Evolutionary conservation across 2,888 invertebrate genomes (phyloP), one percentile per base, ranked within the genome.

Genomic region (Phaonia tiefii): DNA sequence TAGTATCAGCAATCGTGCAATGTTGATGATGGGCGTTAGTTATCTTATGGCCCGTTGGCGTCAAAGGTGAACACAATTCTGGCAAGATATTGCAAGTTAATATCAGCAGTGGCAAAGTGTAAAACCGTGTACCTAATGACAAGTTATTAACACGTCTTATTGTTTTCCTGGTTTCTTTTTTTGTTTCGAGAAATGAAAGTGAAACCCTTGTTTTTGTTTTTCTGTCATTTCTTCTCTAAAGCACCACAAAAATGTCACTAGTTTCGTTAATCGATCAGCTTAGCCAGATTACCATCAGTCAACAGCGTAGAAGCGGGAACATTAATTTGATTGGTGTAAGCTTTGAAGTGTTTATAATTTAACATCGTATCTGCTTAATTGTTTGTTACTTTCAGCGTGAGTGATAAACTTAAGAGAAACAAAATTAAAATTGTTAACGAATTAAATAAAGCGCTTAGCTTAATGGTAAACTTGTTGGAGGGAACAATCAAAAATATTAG

Each of bases 141-240:
- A n/a, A n/a, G n/a, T n/a, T n/a, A n/a, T n/a, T n/a, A n/a, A n/a
- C n/a, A n/a, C n/a, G n/a, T n/a, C n/a, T n/a, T n/a, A 65, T 44
- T 54, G 22, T 66, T 74, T 72, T 58, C 13, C 20, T 15, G 1
- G 8, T 11, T 26, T 42, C n/a, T n/a, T 17, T 3, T 17, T 67
- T 22, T 58, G 13, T 58, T 17, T 17, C 26, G n/a, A 54, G 11
- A 66, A 65, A 73, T 74, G 56, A 74, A 74, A 74, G 56, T 56
- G 56, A 74, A 25, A 37, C 58, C 20, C 2, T 66, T 66, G n/a
- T n/a, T n/a, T n/a, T n/a, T n/a, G n/a, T n/a, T n/a, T n/a, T n/a
- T n/a, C n/a, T n/a, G 63, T 8, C 1, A 58, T 11, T 56, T 58
- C 46, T 17, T 15, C 42, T 4, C 42, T 42, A 70, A 65, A 11